Base-by-base conservation (phyloP, 2,113 vertebrate species). In the Thomomys bottae region DNA sequence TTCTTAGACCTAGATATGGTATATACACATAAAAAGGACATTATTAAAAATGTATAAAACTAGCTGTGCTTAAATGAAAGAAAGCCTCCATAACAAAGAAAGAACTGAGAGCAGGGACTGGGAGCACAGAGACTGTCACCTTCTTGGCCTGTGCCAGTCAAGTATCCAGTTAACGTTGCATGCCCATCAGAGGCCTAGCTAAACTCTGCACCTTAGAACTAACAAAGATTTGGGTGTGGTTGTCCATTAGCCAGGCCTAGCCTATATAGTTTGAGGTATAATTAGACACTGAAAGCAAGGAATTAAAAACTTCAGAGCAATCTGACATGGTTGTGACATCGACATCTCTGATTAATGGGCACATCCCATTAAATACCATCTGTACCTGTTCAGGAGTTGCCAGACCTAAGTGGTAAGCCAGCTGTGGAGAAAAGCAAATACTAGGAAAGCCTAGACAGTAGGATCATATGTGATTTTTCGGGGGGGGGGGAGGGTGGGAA, bases 1-100 rank as follows among this genome's bases (percentile, higher is more conserved):
- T 73, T 85, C 67, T n/a, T 72, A 80, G 32, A 32, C 75, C 18
- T 38, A 40, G 57, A 75, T 57, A 85, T 17, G 59, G 67, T 66
- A 30, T 42, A 63, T 40, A 75, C 88, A 89, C 66, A 88, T 64
- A 36, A 64, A 89, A 85, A 93, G 30, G 75, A 14, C 45, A 23
- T 67, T 86, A 54, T 54, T 54, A 14, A 54, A 54, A 61, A n/a
- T n/a, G n/a, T n/a, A n/a, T n/a, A 61, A 79, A 73, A 24, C 54
- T 8, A 24, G 72, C 28, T 49, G 73, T 26, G 8, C 45, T 45
- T 20, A 42, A 45, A 78, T 54, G 40, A 84, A 78, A 84, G 4
- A 54, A 59, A 76, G 24, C 28, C 59, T 30, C 34, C 7, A 42
- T 79, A 38, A 28, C 30, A 28, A 73, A 75, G 61, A 54, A 32